These are phyloP conservation scores for Drosophila prosaltans DNA, from an alignment of 1,140 invertebrate species.

Conservation along the genomic window DNA sequence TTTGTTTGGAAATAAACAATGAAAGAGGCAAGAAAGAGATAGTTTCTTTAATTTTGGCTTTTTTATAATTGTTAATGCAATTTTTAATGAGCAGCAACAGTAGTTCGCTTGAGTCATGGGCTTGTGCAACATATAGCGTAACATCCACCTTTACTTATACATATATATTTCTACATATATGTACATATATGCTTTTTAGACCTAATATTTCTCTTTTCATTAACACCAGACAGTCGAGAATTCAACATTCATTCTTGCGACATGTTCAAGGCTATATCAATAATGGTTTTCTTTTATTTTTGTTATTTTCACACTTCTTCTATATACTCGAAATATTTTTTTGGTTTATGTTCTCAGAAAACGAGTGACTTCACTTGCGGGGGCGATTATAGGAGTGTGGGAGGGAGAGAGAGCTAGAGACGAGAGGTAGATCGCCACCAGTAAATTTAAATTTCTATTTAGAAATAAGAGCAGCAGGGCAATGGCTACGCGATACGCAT, in stretches of 20 bases:
- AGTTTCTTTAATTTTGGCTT: conserved; percentile 4
- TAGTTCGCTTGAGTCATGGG: conserved; percentile 47
- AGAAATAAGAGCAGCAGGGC: conserved; percentile 53
- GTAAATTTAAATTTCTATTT: conserved; percentile 74
- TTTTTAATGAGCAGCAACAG: conserved; percentile 28
- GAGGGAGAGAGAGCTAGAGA: conserved; percentile 14
- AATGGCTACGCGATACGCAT: conserved; percentile 51
- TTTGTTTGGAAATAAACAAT: background rate
- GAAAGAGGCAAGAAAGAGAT: background rate
- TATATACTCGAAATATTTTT: conserved; percentile 30
- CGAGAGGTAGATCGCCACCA: background rate
- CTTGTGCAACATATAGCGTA: background rate
- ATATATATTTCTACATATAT: background rate
- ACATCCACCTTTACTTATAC: background rate
- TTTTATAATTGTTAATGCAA: conserved; percentile 32
- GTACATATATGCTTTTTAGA: conserved; percentile 24
- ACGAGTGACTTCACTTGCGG: conserved; percentile 69
- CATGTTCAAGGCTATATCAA: conserved; percentile 76
- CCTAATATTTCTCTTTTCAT: conserved; percentile 49
- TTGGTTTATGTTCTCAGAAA: conserved; percentile 21
- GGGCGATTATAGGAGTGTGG: conserved; percentile 36
- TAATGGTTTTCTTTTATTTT: conserved; percentile 72
- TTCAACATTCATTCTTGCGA: conserved; percentile 69
- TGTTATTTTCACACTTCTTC: conserved; percentile 69
- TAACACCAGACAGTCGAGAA: conserved; percentile 46